These are phyloP conservation scores for Calidris pugnax DNA, from an alignment of 2,113 vertebrate genomes.

Conservation along the genomic window DNA sequence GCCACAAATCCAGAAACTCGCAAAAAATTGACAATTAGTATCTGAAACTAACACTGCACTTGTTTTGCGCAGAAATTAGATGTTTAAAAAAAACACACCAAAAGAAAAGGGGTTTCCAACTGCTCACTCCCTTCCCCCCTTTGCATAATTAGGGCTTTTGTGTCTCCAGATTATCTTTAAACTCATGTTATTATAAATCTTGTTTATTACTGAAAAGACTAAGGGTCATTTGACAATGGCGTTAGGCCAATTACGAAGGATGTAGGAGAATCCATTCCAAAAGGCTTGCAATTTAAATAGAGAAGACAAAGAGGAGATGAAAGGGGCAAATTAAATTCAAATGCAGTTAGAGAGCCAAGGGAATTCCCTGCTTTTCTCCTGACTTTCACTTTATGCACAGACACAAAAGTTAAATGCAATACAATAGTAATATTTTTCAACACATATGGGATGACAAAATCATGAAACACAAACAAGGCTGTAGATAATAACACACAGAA, in stretches of 20 bases:
- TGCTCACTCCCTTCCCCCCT: too few species aligned
- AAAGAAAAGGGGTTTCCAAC: not conserved
- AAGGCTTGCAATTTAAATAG: slow-evolving; percentile 17
- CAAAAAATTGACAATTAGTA: not conserved
- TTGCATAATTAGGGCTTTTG: slow-evolving; percentile 11
- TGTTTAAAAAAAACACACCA: not conserved
- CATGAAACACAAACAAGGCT: not conserved
- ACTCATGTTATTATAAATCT: slow-evolving; percentile 47
- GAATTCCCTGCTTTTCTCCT: slow-evolving; percentile 24
- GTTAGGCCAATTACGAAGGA: not conserved
- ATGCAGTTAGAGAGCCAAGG: not conserved
- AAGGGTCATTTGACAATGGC: not conserved
- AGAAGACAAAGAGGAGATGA: slow-evolving; percentile 41
- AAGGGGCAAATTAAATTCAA: slow-evolving; percentile 49
- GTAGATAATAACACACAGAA: not conserved
- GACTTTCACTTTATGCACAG: not conserved
- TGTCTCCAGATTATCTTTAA: slow-evolving; percentile 34
- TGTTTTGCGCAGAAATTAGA: not conserved
- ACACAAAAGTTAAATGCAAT: not conserved
- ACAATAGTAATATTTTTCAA: not conserved
- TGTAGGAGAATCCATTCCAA: not conserved
- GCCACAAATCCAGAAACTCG: not conserved
- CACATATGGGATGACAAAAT: not conserved
- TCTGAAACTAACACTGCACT: not conserved
- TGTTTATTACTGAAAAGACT: slow-evolving; percentile 38